phyloP scores from a whole-genome alignment of 2,113 vertebrate species.

The Callospermophilus lateralis region DNA sequence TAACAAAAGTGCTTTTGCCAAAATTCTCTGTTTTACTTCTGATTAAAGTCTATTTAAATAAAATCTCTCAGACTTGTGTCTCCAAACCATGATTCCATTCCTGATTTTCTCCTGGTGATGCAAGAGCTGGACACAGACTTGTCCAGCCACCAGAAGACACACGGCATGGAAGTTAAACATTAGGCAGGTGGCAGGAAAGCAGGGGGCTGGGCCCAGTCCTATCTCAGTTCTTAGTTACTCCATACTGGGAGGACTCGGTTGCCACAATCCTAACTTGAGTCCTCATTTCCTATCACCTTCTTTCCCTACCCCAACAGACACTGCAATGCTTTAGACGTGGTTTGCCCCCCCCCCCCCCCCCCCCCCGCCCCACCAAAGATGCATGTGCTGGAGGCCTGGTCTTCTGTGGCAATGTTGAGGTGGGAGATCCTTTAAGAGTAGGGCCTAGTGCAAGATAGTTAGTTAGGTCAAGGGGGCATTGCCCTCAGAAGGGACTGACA shows the following conservation, averaged over 20 bases:
- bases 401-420: background rate
- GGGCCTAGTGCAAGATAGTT: background rate
- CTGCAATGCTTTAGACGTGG: background rate
- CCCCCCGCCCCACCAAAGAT: too few species aligned
- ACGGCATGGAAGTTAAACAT: background rate
- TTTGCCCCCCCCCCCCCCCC: too few species aligned
- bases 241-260: background rate
- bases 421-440: too few species aligned
- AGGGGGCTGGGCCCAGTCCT: background rate
- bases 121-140: background rate
- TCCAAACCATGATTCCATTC: background rate
- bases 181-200: background rate
- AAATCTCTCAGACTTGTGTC: conserved; percentile 30
- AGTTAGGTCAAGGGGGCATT: background rate
- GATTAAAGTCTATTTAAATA: conserved; percentile 71
- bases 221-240: too few species aligned
- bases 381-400: background rate
- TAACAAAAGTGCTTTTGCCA: conserved; percentile 30
- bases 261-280: background rate
- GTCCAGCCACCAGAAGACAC: background rate
- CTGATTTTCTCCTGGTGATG: conserved; percentile 1
- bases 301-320: background rate
- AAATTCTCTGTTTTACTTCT: conserved; percentile 57
- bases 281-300: background rate
- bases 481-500: background rate